Evolutionary conservation across 2,888 invertebrate genomes (phyloP).

Genomic region (Brenthis ino): DNA sequence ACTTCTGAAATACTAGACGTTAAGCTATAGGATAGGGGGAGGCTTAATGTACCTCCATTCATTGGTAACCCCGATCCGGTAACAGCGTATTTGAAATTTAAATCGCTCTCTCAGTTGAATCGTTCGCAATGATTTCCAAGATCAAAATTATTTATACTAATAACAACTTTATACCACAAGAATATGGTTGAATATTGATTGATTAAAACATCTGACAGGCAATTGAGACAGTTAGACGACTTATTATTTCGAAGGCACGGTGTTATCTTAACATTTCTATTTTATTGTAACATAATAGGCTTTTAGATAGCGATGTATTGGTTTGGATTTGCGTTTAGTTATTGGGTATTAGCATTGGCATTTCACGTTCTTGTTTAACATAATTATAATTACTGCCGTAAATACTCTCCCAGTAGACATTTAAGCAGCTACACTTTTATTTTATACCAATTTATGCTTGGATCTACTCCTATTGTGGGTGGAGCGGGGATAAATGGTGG

Average conservation of each 20-base stretch:
- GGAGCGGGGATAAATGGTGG: too few relatives aligned
- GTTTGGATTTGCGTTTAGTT: constrained; percentile 16
- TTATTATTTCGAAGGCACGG: constrained; percentile 39
- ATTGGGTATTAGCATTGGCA: not conserved
- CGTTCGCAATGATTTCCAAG: constrained; percentile 54
- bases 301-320: constrained; percentile 25
- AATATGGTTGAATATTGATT: constrained; percentile 23
- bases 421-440: too few relatives aligned
- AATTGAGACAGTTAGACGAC: constrained; percentile 37
- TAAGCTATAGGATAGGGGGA: constrained; percentile 15
- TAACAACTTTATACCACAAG: constrained; percentile 16
- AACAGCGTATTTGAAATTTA: constrained; percentile 78
- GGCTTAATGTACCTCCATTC: constrained; percentile 53
- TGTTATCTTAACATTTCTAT: constrained; percentile 40
- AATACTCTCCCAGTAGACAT: not conserved
- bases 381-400: not conserved
- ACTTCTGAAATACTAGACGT: constrained; percentile 28
- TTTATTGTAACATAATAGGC: constrained; percentile 34
- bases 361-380: not conserved
- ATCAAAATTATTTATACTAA: constrained; percentile 23
- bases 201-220: constrained; percentile 29
- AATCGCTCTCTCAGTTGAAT: constrained; percentile 65
- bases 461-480: too few relatives aligned
- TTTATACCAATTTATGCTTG: too few relatives aligned
- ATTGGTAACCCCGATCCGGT: constrained; percentile 69